Percentiles rank a stretch among this genome's conserved stretches.
These are phyloP conservation scores for Metaphire vulgaris DNA, from an alignment of 1,140 invertebrate genomes.

Conservation along the genomic window DNA sequence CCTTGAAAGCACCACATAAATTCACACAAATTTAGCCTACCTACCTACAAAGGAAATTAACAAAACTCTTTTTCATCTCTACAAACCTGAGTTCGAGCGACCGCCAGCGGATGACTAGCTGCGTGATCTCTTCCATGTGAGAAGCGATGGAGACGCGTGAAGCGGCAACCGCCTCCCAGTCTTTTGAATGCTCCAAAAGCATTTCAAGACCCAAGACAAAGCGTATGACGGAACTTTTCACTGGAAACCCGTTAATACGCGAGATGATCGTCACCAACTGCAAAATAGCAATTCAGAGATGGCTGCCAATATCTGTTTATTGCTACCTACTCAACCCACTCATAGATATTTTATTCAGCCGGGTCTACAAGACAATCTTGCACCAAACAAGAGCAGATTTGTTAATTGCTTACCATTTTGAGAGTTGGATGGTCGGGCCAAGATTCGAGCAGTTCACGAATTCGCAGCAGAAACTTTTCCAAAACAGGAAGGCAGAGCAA, in stretches of 20 bases:
- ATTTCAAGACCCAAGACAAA: slow-evolving; percentile 86
- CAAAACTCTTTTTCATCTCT: too few relatives aligned
- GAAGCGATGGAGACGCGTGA: slow-evolving; percentile 71
- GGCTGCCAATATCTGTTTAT: slow-evolving; percentile 3
- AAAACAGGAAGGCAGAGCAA: slow-evolving; percentile 65
- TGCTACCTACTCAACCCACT: background rate
- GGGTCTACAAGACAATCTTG: background rate
- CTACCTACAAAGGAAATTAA: too few relatives aligned
- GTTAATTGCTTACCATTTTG: slow-evolving; percentile 57
- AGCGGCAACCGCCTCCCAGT: slow-evolving; percentile 88
- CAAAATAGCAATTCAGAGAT: too few relatives aligned
- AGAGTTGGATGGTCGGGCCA: slow-evolving; percentile 88
- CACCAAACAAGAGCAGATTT: background rate
- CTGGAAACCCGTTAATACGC: slow-evolving; percentile 69
- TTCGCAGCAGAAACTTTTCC: slow-evolving; percentile 57
- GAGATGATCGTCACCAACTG: slow-evolving; percentile 60
- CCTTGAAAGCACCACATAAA: too few relatives aligned
- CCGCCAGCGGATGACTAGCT: slow-evolving; percentile 82
- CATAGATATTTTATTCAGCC: background rate
- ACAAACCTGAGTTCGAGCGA: slow-evolving; percentile 71
- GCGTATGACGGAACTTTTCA: slow-evolving; percentile 73
- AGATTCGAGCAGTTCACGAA: slow-evolving; percentile 65
- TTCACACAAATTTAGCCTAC: too few relatives aligned
- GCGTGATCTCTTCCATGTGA: slow-evolving; percentile 64
- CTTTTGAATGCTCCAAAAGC: slow-evolving; percentile 65